Conservation (phyloP, 2,888 invertebrate species). For the Conus canariensis region DNA sequence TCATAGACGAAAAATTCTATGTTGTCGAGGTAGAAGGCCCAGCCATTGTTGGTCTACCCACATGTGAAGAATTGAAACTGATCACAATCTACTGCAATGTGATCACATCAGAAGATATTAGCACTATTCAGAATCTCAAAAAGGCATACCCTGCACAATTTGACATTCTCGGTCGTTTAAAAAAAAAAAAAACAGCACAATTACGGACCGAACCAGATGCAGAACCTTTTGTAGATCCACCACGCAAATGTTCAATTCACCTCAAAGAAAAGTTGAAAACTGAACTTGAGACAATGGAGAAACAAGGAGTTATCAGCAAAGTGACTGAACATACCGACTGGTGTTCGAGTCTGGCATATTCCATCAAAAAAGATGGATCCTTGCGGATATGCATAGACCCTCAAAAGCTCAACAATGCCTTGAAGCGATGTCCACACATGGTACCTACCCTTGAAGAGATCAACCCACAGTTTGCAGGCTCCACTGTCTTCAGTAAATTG, state of each 20-base stretch:
- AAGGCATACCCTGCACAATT: conserved; percentile 30
- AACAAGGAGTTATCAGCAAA: background rate
- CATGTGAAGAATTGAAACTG: conserved; percentile 39
- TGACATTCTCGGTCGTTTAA: background rate
- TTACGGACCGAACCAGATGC: background rate
- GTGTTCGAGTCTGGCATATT: conserved; percentile 40
- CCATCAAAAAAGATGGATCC: conserved; percentile 30
- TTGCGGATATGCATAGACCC: conserved; percentile 51
- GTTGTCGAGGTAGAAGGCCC: conserved; percentile 47
- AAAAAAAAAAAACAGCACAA: background rate
- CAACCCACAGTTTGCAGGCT: conserved; percentile 46
- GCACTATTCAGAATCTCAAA: conserved; percentile 23
- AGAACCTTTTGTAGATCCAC: too few species aligned
- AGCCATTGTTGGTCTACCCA: conserved; percentile 45
- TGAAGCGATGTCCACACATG: conserved; percentile 50
- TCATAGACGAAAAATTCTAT: conserved; percentile 41
- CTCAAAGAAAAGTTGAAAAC: too few species aligned
- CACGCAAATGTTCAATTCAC: too few species aligned
- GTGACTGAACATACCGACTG: conserved; percentile 47
- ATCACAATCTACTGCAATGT: conserved; percentile 41
- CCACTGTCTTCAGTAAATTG: conserved; percentile 49
- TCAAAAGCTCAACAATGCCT: conserved; percentile 45
- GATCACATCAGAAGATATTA: background rate
- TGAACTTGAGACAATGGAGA: too few species aligned
- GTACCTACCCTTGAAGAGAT: conserved; percentile 15